A percentile compares a stretch with the other conserved stretches of the same genome.
phyloP scores from a whole-genome alignment of 2,888 invertebrate species.

The Dromius quadrimaculatus region DNA sequence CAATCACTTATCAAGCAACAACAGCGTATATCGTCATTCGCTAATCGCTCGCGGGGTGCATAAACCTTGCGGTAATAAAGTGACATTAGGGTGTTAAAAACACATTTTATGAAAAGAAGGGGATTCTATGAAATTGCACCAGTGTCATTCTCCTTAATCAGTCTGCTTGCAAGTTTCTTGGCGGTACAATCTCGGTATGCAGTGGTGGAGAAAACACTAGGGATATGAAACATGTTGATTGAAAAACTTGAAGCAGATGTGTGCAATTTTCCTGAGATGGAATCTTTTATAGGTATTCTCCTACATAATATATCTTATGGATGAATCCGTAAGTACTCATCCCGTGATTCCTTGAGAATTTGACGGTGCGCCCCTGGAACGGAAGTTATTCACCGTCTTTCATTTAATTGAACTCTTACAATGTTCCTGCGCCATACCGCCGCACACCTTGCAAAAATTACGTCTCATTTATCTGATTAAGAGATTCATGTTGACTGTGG shows the following conservation, averaged over 20 bases:
- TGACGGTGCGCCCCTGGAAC: neutral
- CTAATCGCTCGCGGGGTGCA: constrained; percentile 6
- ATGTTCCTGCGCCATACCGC: neutral
- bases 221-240: neutral
- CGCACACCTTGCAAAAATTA: constrained; percentile 45
- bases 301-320: neutral
- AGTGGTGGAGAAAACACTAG: neutral
- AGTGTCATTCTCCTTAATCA: neutral
- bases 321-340: too few relatives aligned
- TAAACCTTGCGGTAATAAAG: too few relatives aligned
- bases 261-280: too few relatives aligned
- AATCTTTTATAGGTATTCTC: too few relatives aligned
- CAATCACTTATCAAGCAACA: constrained; percentile 39
- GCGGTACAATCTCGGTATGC: neutral
- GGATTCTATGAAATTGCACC: neutral
- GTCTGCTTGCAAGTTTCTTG: constrained; percentile 1
- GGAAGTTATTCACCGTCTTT: constrained; percentile 12
- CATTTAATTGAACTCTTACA: constrained; percentile 26
- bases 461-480: constrained; percentile 45
- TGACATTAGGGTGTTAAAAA: neutral
- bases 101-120: neutral
- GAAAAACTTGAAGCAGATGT: neutral
- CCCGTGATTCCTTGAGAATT: neutral
- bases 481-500: constrained; percentile 38
- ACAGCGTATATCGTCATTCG: constrained; percentile 23